Evolutionary conservation across 2,113 vertebrate genomes (phyloP), one percentile per base, ranked within the genome.

Genomic region (Platycercus adscitus): DNA sequence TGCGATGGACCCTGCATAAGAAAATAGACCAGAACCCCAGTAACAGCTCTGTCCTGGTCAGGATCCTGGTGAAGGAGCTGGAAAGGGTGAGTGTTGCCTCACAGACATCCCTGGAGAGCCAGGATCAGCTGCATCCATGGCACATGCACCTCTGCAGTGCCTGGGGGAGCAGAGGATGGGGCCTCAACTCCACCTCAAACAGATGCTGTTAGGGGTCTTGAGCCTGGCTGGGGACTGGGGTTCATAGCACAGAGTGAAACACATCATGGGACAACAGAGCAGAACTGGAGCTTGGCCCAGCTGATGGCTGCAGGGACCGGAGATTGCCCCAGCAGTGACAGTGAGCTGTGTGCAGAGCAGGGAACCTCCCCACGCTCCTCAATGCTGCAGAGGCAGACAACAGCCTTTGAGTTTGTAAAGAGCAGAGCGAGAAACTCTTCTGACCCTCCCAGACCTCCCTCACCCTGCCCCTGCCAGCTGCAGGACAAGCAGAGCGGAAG

Each of bases 1-100:
- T 99, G 96, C 98, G 99, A 76, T 99, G 99, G 99, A 99, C 99
- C 1, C 96, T 99, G 86, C 99, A 99, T 52, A 99, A 99, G 97
- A 99, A 99, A 92, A 98, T 99, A 3, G 98, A 98, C 56, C 97
- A 98, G 82, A 98, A 98, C 64, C 99, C 98, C 6, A 86, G 89
- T 4, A 98, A 95, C 93, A 98, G 98, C 85, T 97, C 98, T 2
- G 75, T 98, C 73, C 91, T 99, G 95, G 97, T 99, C 82, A 97
- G 95, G 88, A 98, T 99, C 90, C 98, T 99, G 77, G 98, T 99
- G 77, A 98, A 98, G 93, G 99, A 99, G 88, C 97, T 99, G 86
- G 99, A 99, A 66, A 98, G 98, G 98, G 99, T 99, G 96, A 91
- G 97, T 70, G 44, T 8, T 12, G 6, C 28, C 50, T 29, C 29